Base-by-base conservation (phyloP, 1,140 invertebrate genomes). In the Drosophila tropicalis region DNA sequence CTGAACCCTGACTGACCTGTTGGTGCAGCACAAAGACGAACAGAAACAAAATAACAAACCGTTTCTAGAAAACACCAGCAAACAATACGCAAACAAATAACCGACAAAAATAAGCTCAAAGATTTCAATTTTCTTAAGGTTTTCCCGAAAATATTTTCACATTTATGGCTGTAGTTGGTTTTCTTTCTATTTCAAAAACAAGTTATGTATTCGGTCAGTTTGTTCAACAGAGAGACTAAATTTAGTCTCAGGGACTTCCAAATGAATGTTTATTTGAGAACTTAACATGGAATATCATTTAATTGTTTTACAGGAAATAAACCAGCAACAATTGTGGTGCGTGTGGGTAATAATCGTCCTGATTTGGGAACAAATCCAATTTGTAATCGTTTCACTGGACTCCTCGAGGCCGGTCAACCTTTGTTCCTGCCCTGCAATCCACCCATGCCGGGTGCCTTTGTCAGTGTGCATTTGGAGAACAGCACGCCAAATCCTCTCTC, bases 321-420 rank as follows among this genome's bases (percentile, higher is more conserved):
- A 81, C 96, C 96, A 19, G 97, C 97, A 0, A 98, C 96, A 0
- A 96, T 98, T 64, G 95, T 97, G 17, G 97, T 98, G 0, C 94
- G 97, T 39, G 97, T 98, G 6, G 98, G 98, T 51, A 98, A 98
- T 93, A 98, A 98, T 91, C 94, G 97, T n/a, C 98, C 98, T 0
- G 98, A 98, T 92, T 92, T 98, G 51, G 97, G 96, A 58, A 97
- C 96, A 1, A 98, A 98, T 93, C 97, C 97, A 1, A 95, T 98
- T 72, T 98, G 98, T 92, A 98, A 98, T 92, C 94, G 96, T 25
- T 98, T 97, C 92, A 97, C 95, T 3, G 97, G 96, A 1, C 94
- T 95, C 34, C 92, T 98, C 13, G 97, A 98, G 92, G 97, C 98
- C 91, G 97, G 97, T 0, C 96, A 98, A 77, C 97, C 98, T 0